A percentile compares a stretch with the other conserved stretches of the same genome.
These are phyloP conservation scores for Onychostoma macrolepis DNA, from an alignment of 2,113 vertebrate species.

Conservation along the genomic window DNA sequence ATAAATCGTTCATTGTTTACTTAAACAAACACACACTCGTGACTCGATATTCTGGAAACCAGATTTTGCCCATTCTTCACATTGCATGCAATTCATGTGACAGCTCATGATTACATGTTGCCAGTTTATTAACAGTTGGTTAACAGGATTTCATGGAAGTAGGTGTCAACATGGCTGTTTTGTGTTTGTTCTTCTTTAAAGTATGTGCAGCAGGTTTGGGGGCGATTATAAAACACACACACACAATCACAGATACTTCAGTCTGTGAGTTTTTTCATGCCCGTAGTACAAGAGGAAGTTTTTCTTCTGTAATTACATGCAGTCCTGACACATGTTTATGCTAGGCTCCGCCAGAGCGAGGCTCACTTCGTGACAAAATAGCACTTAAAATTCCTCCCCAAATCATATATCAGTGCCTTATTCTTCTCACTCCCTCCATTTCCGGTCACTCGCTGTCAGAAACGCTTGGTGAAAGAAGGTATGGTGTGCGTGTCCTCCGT, in stretches of 20 bases:
- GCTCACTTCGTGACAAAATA: slow-evolving; percentile 77
- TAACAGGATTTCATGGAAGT: slow-evolving; percentile 20
- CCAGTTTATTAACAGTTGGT: slow-evolving; percentile 21
- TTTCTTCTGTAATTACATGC: slow-evolving; percentile 79
- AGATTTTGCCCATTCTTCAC: slow-evolving; percentile 46
- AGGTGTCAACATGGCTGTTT: slow-evolving; percentile 9
- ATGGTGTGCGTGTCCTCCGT: slow-evolving; percentile 29
- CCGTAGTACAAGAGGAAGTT: slow-evolving; percentile 71
- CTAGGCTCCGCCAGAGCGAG: slow-evolving; percentile 71
- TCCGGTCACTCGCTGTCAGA: slow-evolving; percentile 66
- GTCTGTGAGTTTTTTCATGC: slow-evolving; percentile 71
- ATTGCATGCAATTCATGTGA: slow-evolving; percentile 25
- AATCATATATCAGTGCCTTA: slow-evolving; percentile 73
- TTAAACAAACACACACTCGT: slow-evolving; percentile 9
- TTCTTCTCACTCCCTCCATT: slow-evolving; percentile 62
- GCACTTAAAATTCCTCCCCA: slow-evolving; percentile 71
- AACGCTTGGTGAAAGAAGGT: slow-evolving; percentile 58
- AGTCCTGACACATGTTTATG: slow-evolving; percentile 79
- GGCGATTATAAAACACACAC: slow-evolving; percentile 46
- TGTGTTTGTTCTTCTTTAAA: slow-evolving; percentile 28
- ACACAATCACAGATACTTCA: slow-evolving; percentile 59
- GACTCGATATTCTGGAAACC: slow-evolving; percentile 34
- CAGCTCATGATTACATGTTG: slow-evolving; percentile 37
- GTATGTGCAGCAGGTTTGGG: slow-evolving; percentile 35
- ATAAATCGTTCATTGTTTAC: slow-evolving; percentile 23